Conservation (phyloP, 2,888 invertebrate species). For the Yponomeuta cagnagella region DNA sequence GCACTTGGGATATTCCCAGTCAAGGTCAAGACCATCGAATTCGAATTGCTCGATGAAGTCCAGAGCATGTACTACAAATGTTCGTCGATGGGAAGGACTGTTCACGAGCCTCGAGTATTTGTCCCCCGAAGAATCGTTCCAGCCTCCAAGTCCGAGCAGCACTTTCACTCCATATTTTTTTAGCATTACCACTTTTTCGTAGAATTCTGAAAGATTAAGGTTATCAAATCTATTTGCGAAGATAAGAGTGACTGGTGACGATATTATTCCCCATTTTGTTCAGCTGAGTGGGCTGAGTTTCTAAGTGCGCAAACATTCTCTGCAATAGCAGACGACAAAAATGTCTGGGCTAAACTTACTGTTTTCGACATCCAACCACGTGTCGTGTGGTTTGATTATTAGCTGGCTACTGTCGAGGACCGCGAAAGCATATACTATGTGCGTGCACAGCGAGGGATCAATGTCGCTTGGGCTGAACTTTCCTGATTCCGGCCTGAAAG, state of each 20-base stretch:
- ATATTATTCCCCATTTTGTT: too few species aligned
- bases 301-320: too few species aligned
- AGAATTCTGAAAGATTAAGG: slow-evolving; percentile 79
- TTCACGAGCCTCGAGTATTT: slow-evolving; percentile 91
- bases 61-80: slow-evolving; percentile 84
- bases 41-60: slow-evolving; percentile 86
- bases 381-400: slow-evolving; percentile 89
- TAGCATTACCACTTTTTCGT: slow-evolving; percentile 86
- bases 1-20: slow-evolving; percentile 96
- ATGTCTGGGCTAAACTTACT: slow-evolving; percentile 65
- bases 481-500: slow-evolving; percentile 81
- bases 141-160: slow-evolving; percentile 92
- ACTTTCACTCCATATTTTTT: slow-evolving; percentile 86
- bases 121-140: slow-evolving; percentile 95
- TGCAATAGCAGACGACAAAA: too few species aligned
- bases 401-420: slow-evolving; percentile 85
- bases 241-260: too few species aligned
- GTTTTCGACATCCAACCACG: slow-evolving; percentile 93
- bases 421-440: slow-evolving; percentile 94
- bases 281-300: too few species aligned
- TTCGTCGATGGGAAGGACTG: slow-evolving; percentile 80
- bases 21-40: slow-evolving; percentile 94
- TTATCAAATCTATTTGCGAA: background rate
- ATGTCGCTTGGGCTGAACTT: slow-evolving; percentile 89
- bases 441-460: slow-evolving; percentile 90